Evolutionary conservation across 2,113 vertebrate species (phyloP), one percentile per base, ranked within the genome.

Genomic region (Paedocypris sp.): DNA sequence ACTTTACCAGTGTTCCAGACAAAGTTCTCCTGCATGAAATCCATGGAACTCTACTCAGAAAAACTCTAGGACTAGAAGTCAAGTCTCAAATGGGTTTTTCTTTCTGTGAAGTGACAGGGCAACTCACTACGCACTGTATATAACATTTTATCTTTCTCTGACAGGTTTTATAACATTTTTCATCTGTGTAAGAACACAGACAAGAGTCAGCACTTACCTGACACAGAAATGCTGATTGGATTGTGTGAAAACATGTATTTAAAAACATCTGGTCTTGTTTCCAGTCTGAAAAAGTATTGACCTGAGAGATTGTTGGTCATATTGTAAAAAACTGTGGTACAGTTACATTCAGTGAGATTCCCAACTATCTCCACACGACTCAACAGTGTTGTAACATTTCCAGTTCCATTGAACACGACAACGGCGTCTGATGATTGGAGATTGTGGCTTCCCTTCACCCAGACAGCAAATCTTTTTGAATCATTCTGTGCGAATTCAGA

Each of bases 371-470:
- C 15, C 19, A 50, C 28, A 1, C 1, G 33, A 9, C 4, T 39
- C 5, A 49, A 48, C 25, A 29, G 29, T n/a, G 5, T 26, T 3
- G 2, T 50, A 5, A 39, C 26, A 2, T 25, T 25, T 5, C 3
- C 0, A 9, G 1, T 56, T 25, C 52, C 9, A 19, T 54, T 41
- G 23, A 19, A 41, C 38, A 56, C 23, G 2, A 56, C 26, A 20
- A 25, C 20, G 16, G 4, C 6, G 1, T 0, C 3, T 6, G 9
- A 1, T 0, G 1, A 3, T 0, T 1, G 0, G 2, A 8, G 6
- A 3, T 0, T 1, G 18, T 13, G 4, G 4, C 5, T 4, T 1
- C 1, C 8, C 45, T 38, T 38, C 3, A 49, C 1, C 22, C 31
- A 46, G 8, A 1, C 1, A 3, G 9, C 25, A 36, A 13, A 39